These are phyloP conservation scores for Macrophya annulata DNA, from an alignment of 2,888 invertebrate species.

Conservation along the genomic window DNA sequence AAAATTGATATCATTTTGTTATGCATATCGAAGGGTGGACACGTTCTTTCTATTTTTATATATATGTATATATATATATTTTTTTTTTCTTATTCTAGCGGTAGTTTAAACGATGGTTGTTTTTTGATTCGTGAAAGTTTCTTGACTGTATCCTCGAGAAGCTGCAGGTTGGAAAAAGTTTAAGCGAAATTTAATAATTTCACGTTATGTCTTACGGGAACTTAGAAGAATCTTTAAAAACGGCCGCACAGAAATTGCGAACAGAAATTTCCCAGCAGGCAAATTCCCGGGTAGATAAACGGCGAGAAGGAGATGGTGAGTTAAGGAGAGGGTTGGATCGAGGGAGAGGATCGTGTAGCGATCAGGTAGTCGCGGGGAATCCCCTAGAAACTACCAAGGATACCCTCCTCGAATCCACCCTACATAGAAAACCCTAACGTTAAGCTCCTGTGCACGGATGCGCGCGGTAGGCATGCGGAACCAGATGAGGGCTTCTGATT, in stretches of 20 bases:
- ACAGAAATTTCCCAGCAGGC: constrained; percentile 48
- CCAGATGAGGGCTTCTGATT: constrained; percentile 50
- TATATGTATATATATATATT: no score
- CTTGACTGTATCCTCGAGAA: neutral
- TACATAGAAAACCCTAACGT: neutral
- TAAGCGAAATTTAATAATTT: constrained; percentile 41
- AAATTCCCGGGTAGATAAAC: constrained; percentile 53
- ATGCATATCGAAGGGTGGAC: neutral
- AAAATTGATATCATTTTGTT: neutral
- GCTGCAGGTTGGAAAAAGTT: neutral
- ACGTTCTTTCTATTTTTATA: no score
- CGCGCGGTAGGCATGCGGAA: constrained; percentile 18
- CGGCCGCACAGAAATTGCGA: neutral
- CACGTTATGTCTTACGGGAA: constrained; percentile 1
- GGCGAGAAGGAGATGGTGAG: constrained; percentile 27
- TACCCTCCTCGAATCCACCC: constrained; percentile 29
- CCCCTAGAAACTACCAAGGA: constrained; percentile 41
- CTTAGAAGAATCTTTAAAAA: constrained; percentile 40
- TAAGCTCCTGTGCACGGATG: constrained; percentile 44
- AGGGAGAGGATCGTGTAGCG: constrained; percentile 30
- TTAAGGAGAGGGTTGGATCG: constrained; percentile 12
- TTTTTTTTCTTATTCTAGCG: neutral
- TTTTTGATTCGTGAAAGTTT: constrained; percentile 4
- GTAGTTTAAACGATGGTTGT: neutral
- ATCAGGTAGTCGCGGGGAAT: constrained; percentile 10